A percentile compares a stretch with the other conserved stretches of the same genome.
phyloP scores from a whole-genome alignment of 1,140 invertebrate species.

The Drosophila arawakana region DNA sequence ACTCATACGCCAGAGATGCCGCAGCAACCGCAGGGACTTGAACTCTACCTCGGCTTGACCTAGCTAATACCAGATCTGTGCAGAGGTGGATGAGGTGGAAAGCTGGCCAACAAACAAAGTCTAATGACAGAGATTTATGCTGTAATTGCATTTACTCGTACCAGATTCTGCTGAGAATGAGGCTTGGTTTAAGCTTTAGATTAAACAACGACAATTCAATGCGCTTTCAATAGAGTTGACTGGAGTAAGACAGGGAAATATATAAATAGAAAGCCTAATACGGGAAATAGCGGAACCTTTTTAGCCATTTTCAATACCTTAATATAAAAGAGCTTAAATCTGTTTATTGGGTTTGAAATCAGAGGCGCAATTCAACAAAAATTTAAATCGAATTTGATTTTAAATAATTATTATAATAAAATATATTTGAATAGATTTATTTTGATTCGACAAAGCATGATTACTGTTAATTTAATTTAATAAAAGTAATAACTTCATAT shows the following conservation, averaged over 20 bases:
- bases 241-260: too few species aligned
- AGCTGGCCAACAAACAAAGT: slow-evolving; percentile 70
- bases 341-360: too few species aligned
- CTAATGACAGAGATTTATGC: slow-evolving; percentile 82
- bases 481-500: too few species aligned
- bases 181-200: neutral
- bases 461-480: too few species aligned
- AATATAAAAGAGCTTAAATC: neutral
- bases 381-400: too few species aligned
- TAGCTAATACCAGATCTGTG: slow-evolving; percentile 1
- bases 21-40: slow-evolving; percentile 54
- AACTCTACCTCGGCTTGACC: slow-evolving; percentile 34
- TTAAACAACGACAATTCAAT: slow-evolving; percentile 38
- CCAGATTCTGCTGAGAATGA: neutral
- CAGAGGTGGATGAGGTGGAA: slow-evolving; percentile 15
- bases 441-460: too few species aligned
- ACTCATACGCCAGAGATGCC: slow-evolving; percentile 62
- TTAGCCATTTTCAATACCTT: too few species aligned
- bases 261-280: too few species aligned
- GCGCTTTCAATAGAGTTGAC: slow-evolving; percentile 25
- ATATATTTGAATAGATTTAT: too few species aligned
- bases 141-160: slow-evolving; percentile 76
- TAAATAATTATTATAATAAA: too few species aligned
- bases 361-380: too few species aligned
- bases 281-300: too few species aligned